These are phyloP conservation scores for Panorpa germanica DNA, from an alignment of 2,888 invertebrate genomes.

Conservation along the genomic window DNA sequence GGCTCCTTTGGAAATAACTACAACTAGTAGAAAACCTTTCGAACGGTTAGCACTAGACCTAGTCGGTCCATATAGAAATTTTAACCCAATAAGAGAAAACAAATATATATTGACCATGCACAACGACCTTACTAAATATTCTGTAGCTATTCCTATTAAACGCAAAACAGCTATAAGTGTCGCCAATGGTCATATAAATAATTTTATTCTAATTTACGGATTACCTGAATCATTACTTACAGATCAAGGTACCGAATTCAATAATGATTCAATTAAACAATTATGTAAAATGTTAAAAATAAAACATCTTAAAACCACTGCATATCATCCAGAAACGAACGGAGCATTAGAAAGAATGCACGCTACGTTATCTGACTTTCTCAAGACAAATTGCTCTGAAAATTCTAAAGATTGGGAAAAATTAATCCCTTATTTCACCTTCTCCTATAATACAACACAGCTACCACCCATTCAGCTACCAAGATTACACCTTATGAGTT, in stretches of 20 bases:
- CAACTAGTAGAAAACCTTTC: slow-evolving; percentile 16
- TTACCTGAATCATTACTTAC: slow-evolving; percentile 18
- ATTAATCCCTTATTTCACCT: slow-evolving; percentile 16
- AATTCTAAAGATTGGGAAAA: slow-evolving; percentile 17
- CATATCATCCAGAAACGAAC: slow-evolving; percentile 18
- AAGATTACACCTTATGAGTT: slow-evolving; percentile 19
- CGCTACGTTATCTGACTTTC: slow-evolving; percentile 15
- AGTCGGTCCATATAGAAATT: slow-evolving; percentile 17
- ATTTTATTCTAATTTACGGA: slow-evolving; percentile 19
- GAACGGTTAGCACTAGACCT: slow-evolving; percentile 16
- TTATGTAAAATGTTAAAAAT: slow-evolving; percentile 17
- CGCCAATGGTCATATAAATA: slow-evolving; percentile 15
- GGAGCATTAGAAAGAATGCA: slow-evolving; percentile 17
- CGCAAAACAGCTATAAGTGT: slow-evolving; percentile 17
- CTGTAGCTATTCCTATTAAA: slow-evolving; percentile 14
- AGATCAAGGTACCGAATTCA: slow-evolving; percentile 21
- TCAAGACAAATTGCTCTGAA: slow-evolving; percentile 16
- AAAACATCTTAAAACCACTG: slow-evolving; percentile 15
- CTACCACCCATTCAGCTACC: slow-evolving; percentile 17
- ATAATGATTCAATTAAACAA: slow-evolving; percentile 17
- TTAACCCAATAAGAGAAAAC: slow-evolving; percentile 14
- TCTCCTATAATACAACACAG: slow-evolving; percentile 17
- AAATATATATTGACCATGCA: slow-evolving; percentile 15
- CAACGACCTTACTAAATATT: slow-evolving; percentile 16
- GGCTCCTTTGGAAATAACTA: slow-evolving; percentile 18